These are phyloP conservation scores for Cossypha caffra DNA, from an alignment of 2,797 vertebrate genomes.

Conservation along the genomic window DNA sequence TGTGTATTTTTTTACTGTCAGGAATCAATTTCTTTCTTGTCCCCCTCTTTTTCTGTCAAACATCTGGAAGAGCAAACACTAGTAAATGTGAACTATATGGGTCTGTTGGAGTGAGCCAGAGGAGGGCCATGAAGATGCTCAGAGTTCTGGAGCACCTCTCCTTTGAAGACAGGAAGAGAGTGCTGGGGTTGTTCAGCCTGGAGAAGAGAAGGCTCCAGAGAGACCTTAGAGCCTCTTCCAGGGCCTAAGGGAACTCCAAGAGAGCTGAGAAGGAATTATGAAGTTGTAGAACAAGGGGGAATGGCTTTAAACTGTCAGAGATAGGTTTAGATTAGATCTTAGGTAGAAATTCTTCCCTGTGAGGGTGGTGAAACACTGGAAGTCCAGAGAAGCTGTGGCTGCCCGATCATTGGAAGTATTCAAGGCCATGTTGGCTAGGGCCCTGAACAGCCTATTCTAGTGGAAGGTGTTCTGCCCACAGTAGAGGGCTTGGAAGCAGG, in stretches of 20 bases:
- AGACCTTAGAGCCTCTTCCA: not conserved
- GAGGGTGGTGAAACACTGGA: not conserved
- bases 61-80: not conserved
- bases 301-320: not conserved
- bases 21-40: not conserved
- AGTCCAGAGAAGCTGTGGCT: not conserved
- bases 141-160: not conserved
- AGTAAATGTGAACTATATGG: not conserved
- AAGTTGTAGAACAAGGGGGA: not conserved
- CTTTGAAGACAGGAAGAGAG: not conserved
- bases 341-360: not conserved
- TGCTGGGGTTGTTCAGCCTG: not conserved
- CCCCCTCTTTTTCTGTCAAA: not conserved
- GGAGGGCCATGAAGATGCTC: not conserved
- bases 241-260: not conserved
- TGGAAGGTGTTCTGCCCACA: not conserved
- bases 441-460: not conserved
- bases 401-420: not conserved
- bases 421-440: not conserved
- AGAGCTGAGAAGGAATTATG: not conserved
- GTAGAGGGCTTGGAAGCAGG: not conserved
- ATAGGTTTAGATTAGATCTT: not conserved
- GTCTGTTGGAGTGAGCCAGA: not conserved
- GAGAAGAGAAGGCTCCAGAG: not conserved
- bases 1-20: not conserved